A percentile compares a stretch with the other conserved stretches of the same genome.
Conservation (phyloP, 2,113 vertebrate genomes). For the Epinephelus moara region DNA sequence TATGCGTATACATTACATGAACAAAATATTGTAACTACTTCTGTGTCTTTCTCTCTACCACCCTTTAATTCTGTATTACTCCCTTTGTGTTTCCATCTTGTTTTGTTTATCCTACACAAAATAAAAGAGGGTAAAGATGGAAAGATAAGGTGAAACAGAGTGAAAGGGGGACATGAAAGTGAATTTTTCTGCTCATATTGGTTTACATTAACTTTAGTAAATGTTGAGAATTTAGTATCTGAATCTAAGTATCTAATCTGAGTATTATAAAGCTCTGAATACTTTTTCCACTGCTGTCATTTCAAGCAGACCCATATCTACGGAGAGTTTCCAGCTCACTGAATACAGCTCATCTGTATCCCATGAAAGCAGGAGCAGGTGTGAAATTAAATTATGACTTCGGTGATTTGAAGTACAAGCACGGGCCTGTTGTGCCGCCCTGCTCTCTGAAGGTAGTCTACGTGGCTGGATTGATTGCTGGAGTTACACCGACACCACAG, state of each 20-base stretch:
- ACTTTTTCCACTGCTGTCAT: not conserved
- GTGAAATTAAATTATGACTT: slow-evolving; percentile 60
- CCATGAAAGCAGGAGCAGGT: slow-evolving; percentile 55
- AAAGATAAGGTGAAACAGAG: not conserved
- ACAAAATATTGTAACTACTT: no score
- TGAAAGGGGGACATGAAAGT: not conserved
- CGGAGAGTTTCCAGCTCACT: not conserved
- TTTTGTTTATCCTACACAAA: no score
- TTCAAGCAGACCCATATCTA: not conserved
- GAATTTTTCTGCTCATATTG: not conserved
- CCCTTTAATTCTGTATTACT: no score
- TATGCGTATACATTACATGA: no score
- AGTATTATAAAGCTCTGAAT: not conserved
- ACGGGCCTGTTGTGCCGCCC: slow-evolving; percentile 24
- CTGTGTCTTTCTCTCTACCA: no score
- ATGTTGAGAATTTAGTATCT: not conserved
- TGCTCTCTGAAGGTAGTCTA: slow-evolving; percentile 3
- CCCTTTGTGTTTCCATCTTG: no score
- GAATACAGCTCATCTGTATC: slow-evolving; percentile 32
- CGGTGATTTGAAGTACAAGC: slow-evolving; percentile 44
- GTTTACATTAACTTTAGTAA: not conserved
- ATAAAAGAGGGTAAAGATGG: not conserved
- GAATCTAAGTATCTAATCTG: not conserved
- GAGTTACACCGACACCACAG: not conserved
- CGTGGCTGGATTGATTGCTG: slow-evolving; percentile 15